Evolutionary conservation across 2,888 invertebrate genomes (phyloP), one percentile per base, ranked within the genome.

Genomic region (Tetramorium bicarinatum): DNA sequence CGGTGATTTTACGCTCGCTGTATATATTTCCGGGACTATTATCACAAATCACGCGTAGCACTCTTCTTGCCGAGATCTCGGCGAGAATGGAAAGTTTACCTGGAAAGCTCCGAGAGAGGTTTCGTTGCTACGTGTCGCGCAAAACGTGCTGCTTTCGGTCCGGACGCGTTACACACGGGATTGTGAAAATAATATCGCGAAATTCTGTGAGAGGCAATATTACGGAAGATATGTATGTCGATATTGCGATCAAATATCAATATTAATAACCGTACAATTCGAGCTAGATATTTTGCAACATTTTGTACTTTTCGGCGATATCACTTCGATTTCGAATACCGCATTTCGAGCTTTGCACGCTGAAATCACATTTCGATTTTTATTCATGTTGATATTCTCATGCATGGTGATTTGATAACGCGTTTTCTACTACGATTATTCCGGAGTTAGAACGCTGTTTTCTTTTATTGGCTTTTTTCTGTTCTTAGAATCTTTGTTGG

Each of bases 1-100:
- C 29, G 25, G n/a, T 64, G 79, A 87, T 87, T 83, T 83, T 38
- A 83, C 49, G 56, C 59, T 71, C 64, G 66, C 54, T 67, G 18
- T 52, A 21, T 41, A 71, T 44, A 71, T 79, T 81, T 74, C 72
- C 21, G 67, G 74, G 61, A 59, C 59, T 25, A 44, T 71, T 59
- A 71, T 80, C 47, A 47, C 79, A 59, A 72, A 80, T 80, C 79
- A 71, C 44, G 13, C 72, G 18, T 47, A 69, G 18, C 71, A 18
- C 59, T 59, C 18, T 29, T 41, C 52, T 54, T 15, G 34, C 25
- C 25, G 15, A 44, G 25, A 67, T 21, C 41, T n/a, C 21, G 8
- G n/a, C 29, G 18, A 49, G 64, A 49, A 29, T 76, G 38, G 15
- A 9, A 64, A 77, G 77, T 69, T 15, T 41, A 44, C 29, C 9